These are phyloP conservation scores for Brachyalestes nurse DNA, from an alignment of 2,797 vertebrate genomes.

Conservation along the genomic window DNA sequence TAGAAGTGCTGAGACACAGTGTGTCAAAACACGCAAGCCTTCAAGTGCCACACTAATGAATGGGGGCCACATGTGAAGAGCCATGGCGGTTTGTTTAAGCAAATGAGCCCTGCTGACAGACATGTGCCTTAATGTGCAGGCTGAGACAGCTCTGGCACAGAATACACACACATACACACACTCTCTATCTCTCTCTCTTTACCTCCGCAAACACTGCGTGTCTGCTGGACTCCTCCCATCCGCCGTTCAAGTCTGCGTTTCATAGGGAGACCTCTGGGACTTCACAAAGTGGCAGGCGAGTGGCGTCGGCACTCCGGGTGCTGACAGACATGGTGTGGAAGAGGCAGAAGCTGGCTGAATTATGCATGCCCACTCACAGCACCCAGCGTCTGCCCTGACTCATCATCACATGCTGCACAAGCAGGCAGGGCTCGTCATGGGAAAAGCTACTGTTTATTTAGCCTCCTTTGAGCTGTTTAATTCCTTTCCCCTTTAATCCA, in stretches of 20 bases:
- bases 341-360: constrained; percentile 72
- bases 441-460: constrained; percentile 75
- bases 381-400: constrained; percentile 74
- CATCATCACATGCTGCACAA: constrained; percentile 73
- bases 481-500: constrained; percentile 70
- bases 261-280: constrained; percentile 34
- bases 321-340: constrained; percentile 74
- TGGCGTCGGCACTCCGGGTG: constrained; percentile 50
- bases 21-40: constrained; percentile 62
- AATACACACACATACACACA: constrained; percentile 59
- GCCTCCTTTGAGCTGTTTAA: constrained; percentile 73
- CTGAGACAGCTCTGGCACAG: constrained; percentile 46
- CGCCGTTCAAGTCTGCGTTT: constrained; percentile 41
- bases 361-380: constrained; percentile 65
- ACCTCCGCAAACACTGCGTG: constrained; percentile 35
- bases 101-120: constrained; percentile 72
- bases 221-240: constrained; percentile 28
- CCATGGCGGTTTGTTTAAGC: constrained; percentile 71
- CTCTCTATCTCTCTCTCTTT: constrained; percentile 31
- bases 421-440: constrained; percentile 74
- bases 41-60: constrained; percentile 66
- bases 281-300: constrained; percentile 39
- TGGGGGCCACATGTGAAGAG: constrained; percentile 68
- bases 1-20: constrained; percentile 68
- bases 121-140: constrained; percentile 65